Percentiles rank a stretch among this genome's conserved stretches.
phyloP scores from a whole-genome alignment of 2,888 invertebrate genomes.

The Aricia artaxerxes region DNA sequence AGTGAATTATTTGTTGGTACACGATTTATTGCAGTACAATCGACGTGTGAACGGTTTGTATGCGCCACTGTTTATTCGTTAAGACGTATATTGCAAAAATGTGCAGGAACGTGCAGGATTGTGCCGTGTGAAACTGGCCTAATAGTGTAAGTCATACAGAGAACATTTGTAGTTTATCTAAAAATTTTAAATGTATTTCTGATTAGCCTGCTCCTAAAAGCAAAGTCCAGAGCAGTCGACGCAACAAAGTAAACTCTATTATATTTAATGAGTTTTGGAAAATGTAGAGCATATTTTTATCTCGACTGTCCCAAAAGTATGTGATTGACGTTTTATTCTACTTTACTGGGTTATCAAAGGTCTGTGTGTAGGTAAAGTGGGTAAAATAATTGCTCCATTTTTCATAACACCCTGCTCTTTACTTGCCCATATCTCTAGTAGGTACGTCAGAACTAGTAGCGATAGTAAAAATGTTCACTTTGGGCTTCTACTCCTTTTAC shows the following conservation, averaged over 20 bases:
- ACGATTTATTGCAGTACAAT: too few relatives aligned
- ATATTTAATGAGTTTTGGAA: not conserved
- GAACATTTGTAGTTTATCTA: not conserved
- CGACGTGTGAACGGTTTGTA: too few relatives aligned
- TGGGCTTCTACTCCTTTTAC: too few relatives aligned
- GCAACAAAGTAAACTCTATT: not conserved
- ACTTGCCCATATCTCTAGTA: not conserved
- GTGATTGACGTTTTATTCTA: not conserved
- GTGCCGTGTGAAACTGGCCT: too few relatives aligned
- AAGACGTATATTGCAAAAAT: too few relatives aligned
- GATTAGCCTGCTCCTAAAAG: not conserved
- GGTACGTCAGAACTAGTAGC: not conserved
- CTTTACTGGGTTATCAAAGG: conserved; percentile 17
- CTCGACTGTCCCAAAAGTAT: conserved; percentile 7
- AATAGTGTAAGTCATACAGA: too few relatives aligned
- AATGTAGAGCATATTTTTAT: conserved; percentile 6
- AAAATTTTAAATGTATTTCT: not conserved
- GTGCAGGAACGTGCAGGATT: too few relatives aligned
- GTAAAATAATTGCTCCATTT: not conserved
- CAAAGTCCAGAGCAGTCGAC: not conserved
- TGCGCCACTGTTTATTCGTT: too few relatives aligned
- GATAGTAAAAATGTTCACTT: too few relatives aligned
- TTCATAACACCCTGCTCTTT: not conserved
- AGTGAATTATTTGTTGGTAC: too few relatives aligned
- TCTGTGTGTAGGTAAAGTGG: not conserved